These are phyloP conservation scores for Coregonus sp. DNA, from an alignment of 2,797 vertebrate species.

Conservation along the genomic window DNA sequence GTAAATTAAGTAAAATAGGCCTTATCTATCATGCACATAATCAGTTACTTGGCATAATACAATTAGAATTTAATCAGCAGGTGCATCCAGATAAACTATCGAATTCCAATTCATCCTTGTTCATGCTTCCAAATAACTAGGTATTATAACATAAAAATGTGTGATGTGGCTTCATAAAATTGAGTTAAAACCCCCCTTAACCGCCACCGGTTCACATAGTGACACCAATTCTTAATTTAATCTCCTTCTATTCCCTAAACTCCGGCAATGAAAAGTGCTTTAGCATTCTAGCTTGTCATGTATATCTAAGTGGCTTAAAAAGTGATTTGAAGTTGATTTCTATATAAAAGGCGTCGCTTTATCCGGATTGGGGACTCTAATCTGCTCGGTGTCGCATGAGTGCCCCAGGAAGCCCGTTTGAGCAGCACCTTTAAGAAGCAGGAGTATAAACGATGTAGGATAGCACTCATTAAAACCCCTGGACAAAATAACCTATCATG, in stretches of 20 bases:
- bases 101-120: not conserved
- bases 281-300: slow-evolving; percentile 85
- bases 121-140: slow-evolving; percentile 2
- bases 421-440: slow-evolving; percentile 80
- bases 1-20: too few species aligned
- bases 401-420: slow-evolving; percentile 84
- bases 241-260: slow-evolving; percentile 80
- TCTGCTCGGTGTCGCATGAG: slow-evolving; percentile 87
- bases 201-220: slow-evolving; percentile 72
- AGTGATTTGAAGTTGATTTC: slow-evolving; percentile 92
- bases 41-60: not conserved
- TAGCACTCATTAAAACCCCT: slow-evolving; percentile 79
- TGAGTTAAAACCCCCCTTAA: slow-evolving; percentile 77
- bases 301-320: slow-evolving; percentile 90
- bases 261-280: slow-evolving; percentile 84
- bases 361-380: slow-evolving; percentile 86
- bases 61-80: not conserved
- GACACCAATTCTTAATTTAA: slow-evolving; percentile 80
- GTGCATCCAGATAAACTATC: not conserved
- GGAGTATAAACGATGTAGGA: slow-evolving; percentile 72
- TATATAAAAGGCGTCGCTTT: slow-evolving; percentile 87
- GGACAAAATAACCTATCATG: slow-evolving; percentile 77
- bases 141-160: slow-evolving; percentile 29
- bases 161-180: slow-evolving; percentile 68
- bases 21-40: not conserved